phyloP scores from a whole-genome alignment of 2,888 invertebrate species.

The Dorcus hopei region DNA sequence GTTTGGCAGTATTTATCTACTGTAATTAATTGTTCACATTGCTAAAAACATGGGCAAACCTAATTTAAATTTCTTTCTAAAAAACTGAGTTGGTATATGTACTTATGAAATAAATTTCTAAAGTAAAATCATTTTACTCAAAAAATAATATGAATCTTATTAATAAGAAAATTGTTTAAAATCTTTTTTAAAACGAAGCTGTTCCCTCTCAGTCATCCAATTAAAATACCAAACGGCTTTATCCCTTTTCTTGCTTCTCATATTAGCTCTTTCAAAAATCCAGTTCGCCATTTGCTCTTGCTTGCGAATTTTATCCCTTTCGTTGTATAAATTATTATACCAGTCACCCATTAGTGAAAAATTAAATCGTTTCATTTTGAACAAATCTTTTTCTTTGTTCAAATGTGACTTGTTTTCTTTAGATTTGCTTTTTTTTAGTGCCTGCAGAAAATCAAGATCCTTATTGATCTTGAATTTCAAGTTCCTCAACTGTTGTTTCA shows the following conservation, averaged over 20 bases:
- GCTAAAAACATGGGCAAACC: no score
- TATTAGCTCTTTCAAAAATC: slow-evolving; percentile 35
- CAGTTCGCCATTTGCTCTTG: slow-evolving; percentile 32
- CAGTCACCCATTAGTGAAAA: slow-evolving; percentile 31
- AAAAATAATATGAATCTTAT: not conserved
- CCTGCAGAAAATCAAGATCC: slow-evolving; percentile 3
- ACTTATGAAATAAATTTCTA: no score
- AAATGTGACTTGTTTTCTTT: slow-evolving; percentile 6
- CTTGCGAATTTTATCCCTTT: slow-evolving; percentile 31
- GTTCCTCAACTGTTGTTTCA: slow-evolving; percentile 28
- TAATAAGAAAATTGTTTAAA: slow-evolving; percentile 16
- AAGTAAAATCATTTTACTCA: no score
- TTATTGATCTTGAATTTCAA: slow-evolving; percentile 6
- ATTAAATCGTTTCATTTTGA: slow-evolving; percentile 8
- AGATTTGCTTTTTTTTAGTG: slow-evolving; percentile 10
- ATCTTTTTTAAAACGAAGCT: slow-evolving; percentile 19
- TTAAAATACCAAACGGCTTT: slow-evolving; percentile 42
- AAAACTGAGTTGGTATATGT: no score
- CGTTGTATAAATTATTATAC: slow-evolving; percentile 36
- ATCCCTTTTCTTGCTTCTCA: slow-evolving; percentile 33
- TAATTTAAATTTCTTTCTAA: no score
- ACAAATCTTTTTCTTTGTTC: not conserved
- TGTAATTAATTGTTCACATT: no score
- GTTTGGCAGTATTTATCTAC: no score
- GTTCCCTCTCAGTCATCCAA: slow-evolving; percentile 39